Conservation (phyloP, 2,113 vertebrate species). For the Cyphomyrus discorhynchus region DNA sequence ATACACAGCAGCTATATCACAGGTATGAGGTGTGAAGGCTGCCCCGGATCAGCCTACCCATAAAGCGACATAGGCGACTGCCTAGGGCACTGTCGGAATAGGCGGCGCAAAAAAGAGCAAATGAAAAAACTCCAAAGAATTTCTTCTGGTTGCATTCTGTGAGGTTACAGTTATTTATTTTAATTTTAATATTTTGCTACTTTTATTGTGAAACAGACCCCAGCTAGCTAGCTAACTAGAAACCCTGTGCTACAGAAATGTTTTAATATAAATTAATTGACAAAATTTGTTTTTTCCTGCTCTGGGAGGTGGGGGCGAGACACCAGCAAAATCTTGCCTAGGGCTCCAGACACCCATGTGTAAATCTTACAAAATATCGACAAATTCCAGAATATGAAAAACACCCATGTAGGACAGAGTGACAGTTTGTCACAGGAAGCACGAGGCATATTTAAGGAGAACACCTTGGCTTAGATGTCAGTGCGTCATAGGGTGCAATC, state of each 20-base stretch:
- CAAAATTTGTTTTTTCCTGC: neutral
- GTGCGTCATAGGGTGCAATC: neutral
- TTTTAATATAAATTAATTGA: neutral
- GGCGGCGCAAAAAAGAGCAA: neutral
- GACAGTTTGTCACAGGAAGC: neutral
- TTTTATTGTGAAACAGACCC: neutral
- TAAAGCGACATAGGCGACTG: neutral
- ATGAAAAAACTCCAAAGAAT: neutral
- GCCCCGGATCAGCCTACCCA: too few species aligned
- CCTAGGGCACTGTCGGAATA: neutral
- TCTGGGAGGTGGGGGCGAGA: neutral
- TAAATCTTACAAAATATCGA: neutral
- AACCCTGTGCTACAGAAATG: neutral
- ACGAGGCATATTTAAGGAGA: neutral
- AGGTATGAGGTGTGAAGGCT: neutral
- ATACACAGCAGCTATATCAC: neutral
- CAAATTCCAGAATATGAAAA: neutral
- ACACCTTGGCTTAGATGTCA: neutral
- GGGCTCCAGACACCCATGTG: neutral
- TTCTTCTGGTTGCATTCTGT: neutral
- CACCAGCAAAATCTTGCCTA: too few species aligned
- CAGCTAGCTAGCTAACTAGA: neutral
- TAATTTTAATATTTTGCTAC: neutral
- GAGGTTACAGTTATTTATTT: neutral
- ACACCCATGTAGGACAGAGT: neutral